Percentiles rank a stretch among this genome's conserved stretches.
Evolutionary conservation across 2,113 vertebrate genomes (phyloP).

Genomic region (Dendrocopos noguchii): DNA sequence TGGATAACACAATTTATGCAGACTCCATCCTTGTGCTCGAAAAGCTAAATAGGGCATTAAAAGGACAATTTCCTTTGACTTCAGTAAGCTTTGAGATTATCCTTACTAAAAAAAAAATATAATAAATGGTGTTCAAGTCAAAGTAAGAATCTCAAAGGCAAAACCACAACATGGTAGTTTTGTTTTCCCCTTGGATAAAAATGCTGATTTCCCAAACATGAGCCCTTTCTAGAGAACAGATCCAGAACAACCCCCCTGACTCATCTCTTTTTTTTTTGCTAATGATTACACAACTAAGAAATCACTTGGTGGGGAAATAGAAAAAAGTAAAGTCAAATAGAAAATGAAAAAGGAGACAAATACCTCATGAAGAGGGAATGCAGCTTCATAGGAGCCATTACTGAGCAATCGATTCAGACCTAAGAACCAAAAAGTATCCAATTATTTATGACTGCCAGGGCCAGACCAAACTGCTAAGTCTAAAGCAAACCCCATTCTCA

Average conservation of each 20-base stretch:
- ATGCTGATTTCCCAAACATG: background rate
- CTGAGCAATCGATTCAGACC: slow-evolving; percentile 93
- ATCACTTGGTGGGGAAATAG: background rate
- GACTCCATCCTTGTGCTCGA: background rate
- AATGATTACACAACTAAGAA: background rate
- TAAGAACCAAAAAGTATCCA: slow-evolving; percentile 65
- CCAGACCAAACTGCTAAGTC: background rate
- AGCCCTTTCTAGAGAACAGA: background rate
- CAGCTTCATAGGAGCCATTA: slow-evolving; percentile 94
- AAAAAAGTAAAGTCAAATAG: background rate
- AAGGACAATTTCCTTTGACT: background rate
- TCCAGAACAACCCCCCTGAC: background rate
- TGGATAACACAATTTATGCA: background rate
- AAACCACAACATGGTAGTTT: background rate
- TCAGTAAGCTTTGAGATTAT: background rate
- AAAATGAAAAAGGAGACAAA: background rate
- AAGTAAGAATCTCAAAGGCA: background rate
- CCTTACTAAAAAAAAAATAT: background rate
- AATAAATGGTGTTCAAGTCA: background rate
- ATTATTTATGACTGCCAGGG: slow-evolving; percentile 21
- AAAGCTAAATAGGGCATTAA: background rate
- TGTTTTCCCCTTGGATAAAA: background rate
- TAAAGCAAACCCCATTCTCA: background rate
- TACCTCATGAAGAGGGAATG: slow-evolving; percentile 97
- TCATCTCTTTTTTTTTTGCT: background rate